These are phyloP conservation scores for Lasioglossum marginatum DNA, from an alignment of 2,888 invertebrate species.

Conservation along the genomic window DNA sequence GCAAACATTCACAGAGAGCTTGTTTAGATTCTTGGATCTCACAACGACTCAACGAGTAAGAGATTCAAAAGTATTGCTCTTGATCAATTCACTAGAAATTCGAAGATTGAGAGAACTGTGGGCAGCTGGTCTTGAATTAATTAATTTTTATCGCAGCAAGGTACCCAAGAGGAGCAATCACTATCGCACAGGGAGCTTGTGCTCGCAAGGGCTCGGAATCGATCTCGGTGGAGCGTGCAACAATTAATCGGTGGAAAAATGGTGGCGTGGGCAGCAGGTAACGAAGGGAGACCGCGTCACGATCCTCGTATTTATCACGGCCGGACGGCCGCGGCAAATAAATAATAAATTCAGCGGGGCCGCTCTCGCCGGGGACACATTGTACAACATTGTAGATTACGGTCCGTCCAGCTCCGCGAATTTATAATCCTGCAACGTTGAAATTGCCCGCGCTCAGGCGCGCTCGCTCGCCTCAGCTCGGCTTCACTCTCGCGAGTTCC, in stretches of 20 bases:
- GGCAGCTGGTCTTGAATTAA: too few relatives aligned
- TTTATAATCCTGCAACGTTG: constrained; percentile 62
- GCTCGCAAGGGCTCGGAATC: background rate
- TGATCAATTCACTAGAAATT: too few relatives aligned
- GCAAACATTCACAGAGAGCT: too few relatives aligned
- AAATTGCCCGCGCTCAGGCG: constrained; percentile 52
- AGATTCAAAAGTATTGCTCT: too few relatives aligned
- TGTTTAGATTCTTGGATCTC: too few relatives aligned
- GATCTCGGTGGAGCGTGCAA: constrained; percentile 12
- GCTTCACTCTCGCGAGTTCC: constrained; percentile 47
- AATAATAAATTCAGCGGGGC: constrained; percentile 51
- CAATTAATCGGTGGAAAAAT: constrained; percentile 50
- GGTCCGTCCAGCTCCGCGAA: constrained; percentile 38
- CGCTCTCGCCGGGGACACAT: constrained; percentile 19
- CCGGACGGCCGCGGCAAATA: constrained; percentile 13
- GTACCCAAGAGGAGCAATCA: background rate
- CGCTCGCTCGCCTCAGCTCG: background rate
- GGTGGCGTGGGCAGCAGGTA: background rate
- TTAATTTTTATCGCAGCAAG: background rate
- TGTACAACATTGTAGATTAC: constrained; percentile 38
- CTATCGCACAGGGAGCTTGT: background rate
- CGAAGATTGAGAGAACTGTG: too few relatives aligned
- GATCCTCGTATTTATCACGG: constrained; percentile 23
- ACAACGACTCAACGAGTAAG: too few relatives aligned
- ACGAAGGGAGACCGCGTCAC: constrained; percentile 15